phyloP scores from a whole-genome alignment of 2,888 invertebrate species.

The Acronicta aceris region DNA sequence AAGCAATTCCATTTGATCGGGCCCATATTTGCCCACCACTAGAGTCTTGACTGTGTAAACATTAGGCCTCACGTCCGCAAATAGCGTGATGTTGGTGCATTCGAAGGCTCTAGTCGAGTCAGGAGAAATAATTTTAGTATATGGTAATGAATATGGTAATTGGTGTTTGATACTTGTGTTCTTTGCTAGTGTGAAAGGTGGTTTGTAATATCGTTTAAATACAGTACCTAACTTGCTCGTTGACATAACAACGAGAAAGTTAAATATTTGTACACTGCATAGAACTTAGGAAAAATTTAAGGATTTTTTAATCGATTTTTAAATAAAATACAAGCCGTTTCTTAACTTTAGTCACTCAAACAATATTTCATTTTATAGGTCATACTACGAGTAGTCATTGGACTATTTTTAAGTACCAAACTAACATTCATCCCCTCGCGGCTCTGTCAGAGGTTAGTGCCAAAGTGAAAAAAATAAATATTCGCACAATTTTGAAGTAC shows the following conservation, averaged over 20 bases:
- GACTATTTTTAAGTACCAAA: slow-evolving; percentile 8
- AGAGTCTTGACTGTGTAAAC: slow-evolving; percentile 87
- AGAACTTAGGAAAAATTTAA: not conserved
- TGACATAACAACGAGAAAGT: slow-evolving; percentile 26
- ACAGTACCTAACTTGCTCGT: slow-evolving; percentile 36
- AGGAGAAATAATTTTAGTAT: slow-evolving; percentile 76
- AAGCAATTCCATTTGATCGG: slow-evolving; percentile 88
- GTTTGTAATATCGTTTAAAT: slow-evolving; percentile 41
- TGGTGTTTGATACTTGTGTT: slow-evolving; percentile 55
- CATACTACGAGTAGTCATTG: slow-evolving; percentile 19
- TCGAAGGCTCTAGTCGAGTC: slow-evolving; percentile 73
- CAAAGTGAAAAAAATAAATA: slow-evolving; percentile 41
- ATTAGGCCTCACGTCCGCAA: slow-evolving; percentile 87
- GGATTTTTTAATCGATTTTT: too few species aligned
- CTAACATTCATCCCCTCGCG: slow-evolving; percentile 5
- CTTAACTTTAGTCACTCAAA: too few species aligned
- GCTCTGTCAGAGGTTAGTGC: slow-evolving; percentile 22
- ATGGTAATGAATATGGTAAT: slow-evolving; percentile 60
- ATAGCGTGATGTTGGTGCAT: slow-evolving; percentile 85
- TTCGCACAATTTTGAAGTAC: slow-evolving; percentile 51
- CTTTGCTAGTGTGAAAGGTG: slow-evolving; percentile 46
- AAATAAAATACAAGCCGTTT: too few species aligned
- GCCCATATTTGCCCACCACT: slow-evolving; percentile 88
- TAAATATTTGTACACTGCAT: slow-evolving; percentile 43
- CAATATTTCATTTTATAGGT: slow-evolving; percentile 27